Conservation (phyloP, 1,140 invertebrate species). For the Oncopeltus fasciatus region DNA sequence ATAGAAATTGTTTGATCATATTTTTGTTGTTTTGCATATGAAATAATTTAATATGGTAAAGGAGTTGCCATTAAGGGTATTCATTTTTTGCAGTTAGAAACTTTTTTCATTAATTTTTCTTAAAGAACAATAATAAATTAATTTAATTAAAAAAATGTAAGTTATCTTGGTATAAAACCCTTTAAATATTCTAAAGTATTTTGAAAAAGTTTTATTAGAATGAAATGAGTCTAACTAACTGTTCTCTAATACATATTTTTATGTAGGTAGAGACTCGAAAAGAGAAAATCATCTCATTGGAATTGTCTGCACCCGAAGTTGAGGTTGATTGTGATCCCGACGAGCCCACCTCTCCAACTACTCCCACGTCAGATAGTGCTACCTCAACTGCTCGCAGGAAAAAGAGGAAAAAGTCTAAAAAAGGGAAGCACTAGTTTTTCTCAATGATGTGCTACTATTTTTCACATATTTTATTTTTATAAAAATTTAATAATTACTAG, state of each 20-base stretch:
- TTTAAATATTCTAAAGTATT: too few relatives aligned
- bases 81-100: too few relatives aligned
- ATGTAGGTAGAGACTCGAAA: slow-evolving; percentile 67
- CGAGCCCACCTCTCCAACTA: slow-evolving; percentile 12
- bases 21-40: too few relatives aligned
- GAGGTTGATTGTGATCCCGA: slow-evolving; percentile 26
- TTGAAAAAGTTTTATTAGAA: too few relatives aligned
- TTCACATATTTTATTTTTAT: not conserved
- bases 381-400: not conserved
- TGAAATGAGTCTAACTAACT: too few relatives aligned
- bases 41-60: too few relatives aligned
- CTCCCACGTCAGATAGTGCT: not conserved
- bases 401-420: slow-evolving; percentile 6
- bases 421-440: not conserved
- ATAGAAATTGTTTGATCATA: too few relatives aligned
- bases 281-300: slow-evolving; percentile 75
- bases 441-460: not conserved
- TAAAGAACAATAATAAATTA: too few relatives aligned
- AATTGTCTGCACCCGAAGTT: slow-evolving; percentile 49
- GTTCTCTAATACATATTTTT: not conserved
- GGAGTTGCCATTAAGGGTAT: too few relatives aligned
- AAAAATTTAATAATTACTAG: not conserved
- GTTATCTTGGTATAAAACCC: too few relatives aligned
- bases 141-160: too few relatives aligned
- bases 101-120: not conserved